Percentiles rank a stretch among this genome's conserved stretches.
Evolutionary conservation across 30 jellyfish, hydroid and myxozoan genomes (phyloP).

Genomic region (Turritopsis rubra): DNA sequence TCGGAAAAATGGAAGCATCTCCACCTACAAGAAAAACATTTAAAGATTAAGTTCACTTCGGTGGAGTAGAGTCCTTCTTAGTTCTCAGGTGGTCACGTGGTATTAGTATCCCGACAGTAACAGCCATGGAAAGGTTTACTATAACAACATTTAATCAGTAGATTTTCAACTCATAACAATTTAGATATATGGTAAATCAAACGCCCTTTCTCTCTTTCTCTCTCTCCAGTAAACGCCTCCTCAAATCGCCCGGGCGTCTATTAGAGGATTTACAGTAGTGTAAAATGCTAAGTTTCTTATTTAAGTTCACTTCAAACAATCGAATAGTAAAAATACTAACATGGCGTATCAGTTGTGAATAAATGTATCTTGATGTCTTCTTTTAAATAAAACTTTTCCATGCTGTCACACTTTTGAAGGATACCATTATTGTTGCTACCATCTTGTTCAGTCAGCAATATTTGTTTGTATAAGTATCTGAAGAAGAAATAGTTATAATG

Average conservation of each 20-base stretch:
- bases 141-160: too few relatives aligned
- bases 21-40: slow-evolving; percentile 52
- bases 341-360: slow-evolving; percentile 72
- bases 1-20: slow-evolving; percentile 77
- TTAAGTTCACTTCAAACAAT: neutral
- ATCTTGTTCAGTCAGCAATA: neutral
- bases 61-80: neutral
- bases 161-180: too few relatives aligned
- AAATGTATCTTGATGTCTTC: slow-evolving; percentile 55
- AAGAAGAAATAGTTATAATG: neutral
- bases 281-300: too few relatives aligned
- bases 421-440: slow-evolving; percentile 21
- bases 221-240: too few relatives aligned
- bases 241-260: too few relatives aligned
- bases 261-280: too few relatives aligned
- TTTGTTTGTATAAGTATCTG: slow-evolving; percentile 61
- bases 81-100: too few relatives aligned
- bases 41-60: neutral
- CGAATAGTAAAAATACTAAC: slow-evolving; percentile 32
- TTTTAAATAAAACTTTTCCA: slow-evolving; percentile 29
- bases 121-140: too few relatives aligned
- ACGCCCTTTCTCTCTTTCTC: too few relatives aligned
- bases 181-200: too few relatives aligned
- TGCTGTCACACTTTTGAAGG: neutral
- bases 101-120: too few relatives aligned